Evolutionary conservation across 2,797 vertebrate species (phyloP).

Genomic region (Sebastes matsubarae): DNA sequence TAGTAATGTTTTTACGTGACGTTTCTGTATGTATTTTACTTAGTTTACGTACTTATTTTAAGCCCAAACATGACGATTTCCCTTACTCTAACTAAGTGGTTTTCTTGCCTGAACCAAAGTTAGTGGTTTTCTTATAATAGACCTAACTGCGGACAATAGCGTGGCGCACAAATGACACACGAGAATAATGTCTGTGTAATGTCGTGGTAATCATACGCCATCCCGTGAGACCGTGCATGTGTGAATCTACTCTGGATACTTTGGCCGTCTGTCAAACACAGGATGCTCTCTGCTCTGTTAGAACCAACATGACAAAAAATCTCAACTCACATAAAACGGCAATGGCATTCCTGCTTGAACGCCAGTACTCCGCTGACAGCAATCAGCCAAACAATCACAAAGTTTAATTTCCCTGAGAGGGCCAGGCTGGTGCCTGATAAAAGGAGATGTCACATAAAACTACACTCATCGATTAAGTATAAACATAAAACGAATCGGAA

Average conservation of each 20-base stretch:
- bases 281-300: background rate
- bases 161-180: too few species aligned
- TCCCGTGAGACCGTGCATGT: background rate
- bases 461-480: conserved; percentile 60
- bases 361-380: background rate
- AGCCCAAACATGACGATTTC: too few species aligned
- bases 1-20: too few species aligned
- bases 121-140: too few species aligned
- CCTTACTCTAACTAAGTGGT: too few species aligned
- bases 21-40: too few species aligned
- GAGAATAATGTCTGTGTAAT: too few species aligned
- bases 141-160: too few species aligned
- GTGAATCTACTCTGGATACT: background rate
- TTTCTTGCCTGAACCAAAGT: too few species aligned
- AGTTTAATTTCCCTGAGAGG: conserved; percentile 69
- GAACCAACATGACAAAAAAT: background rate
- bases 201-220: too few species aligned
- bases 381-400: conserved; percentile 33
- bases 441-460: conserved; percentile 59
- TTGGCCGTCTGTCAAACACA: background rate
- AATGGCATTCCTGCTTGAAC: background rate
- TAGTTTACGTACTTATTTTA: too few species aligned
- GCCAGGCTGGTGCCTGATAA: conserved; percentile 35
- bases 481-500: conserved; percentile 60
- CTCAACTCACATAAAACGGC: background rate